A percentile compares a stretch with the other conserved stretches of the same genome.
phyloP scores from a whole-genome alignment of 2,797 vertebrate species.

The Coranthus polyacanthus region DNA sequence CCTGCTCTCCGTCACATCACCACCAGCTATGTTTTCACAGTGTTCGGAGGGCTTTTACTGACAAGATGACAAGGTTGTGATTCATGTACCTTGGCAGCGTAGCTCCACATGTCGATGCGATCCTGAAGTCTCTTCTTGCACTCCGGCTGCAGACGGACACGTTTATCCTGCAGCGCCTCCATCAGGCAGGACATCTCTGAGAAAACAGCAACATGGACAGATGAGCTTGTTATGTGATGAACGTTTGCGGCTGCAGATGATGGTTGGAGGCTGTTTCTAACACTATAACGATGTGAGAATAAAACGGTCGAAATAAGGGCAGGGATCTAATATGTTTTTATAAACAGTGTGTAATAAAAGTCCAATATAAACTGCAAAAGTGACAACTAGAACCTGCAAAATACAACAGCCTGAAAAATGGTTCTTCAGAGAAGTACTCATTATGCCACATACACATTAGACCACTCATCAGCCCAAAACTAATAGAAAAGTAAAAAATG shows the following conservation, averaged over 20 bases:
- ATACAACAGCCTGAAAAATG: too few relatives aligned
- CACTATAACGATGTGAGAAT: too few relatives aligned
- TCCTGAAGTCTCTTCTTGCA: slow-evolving; percentile 98
- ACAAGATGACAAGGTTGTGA: background rate
- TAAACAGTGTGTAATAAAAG: too few relatives aligned
- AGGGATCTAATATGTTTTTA: background rate
- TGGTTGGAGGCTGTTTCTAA: background rate
- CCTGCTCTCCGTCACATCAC: background rate
- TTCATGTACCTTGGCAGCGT: slow-evolving; percentile 91
- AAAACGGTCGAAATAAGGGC: too few relatives aligned
- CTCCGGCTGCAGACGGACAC: slow-evolving; percentile 94
- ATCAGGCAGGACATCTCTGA: slow-evolving; percentile 98
- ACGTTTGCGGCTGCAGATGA: background rate
- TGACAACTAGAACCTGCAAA: too few relatives aligned
- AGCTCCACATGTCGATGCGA: slow-evolving; percentile 99
- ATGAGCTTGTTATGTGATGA: accelerated
- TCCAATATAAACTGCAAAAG: too few relatives aligned
- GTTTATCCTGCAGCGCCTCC: slow-evolving; percentile 96
- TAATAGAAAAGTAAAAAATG: too few relatives aligned
- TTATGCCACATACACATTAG: too few relatives aligned
- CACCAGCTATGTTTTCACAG: slow-evolving; percentile 12
- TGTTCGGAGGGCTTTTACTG: background rate
- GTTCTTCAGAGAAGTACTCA: too few relatives aligned
- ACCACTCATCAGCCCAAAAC: too few relatives aligned
- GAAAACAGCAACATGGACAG: slow-evolving; percentile 22